A percentile compares a stretch with the other conserved stretches of the same genome.
These are phyloP conservation scores for Sipunculus nudus DNA, from an alignment of 2,888 invertebrate species.

Conservation along the genomic window DNA sequence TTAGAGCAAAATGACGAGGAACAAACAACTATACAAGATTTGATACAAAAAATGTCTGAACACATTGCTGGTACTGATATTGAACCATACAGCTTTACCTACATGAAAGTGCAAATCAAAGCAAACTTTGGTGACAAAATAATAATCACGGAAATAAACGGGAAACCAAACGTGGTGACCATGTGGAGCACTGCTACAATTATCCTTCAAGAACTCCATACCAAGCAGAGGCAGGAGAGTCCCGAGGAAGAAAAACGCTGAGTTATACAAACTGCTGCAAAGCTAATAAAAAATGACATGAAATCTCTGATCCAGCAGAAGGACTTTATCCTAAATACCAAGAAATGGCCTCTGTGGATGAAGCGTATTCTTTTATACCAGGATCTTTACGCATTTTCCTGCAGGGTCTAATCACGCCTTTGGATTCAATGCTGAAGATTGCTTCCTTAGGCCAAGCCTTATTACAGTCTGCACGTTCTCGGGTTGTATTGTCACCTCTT, in stretches of 20 bases:
- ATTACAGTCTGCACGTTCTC: constrained; percentile 38
- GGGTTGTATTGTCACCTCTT: constrained; percentile 36
- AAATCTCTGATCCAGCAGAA: constrained; percentile 20
- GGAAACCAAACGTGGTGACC: constrained; percentile 37
- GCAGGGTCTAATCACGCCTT: constrained; percentile 13
- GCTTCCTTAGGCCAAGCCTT: constrained; percentile 42
- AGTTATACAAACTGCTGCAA: constrained; percentile 40
- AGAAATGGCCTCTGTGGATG: constrained; percentile 19
- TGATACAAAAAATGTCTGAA: constrained; percentile 2
- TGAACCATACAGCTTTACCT: constrained; percentile 15
- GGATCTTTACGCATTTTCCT: constrained; percentile 25
- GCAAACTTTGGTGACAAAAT: constrained; percentile 38
- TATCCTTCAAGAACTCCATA: constrained; percentile 27
- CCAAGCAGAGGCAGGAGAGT: constrained; percentile 16
- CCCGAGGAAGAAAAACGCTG: constrained; percentile 23
- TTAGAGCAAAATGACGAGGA: constrained; percentile 17
- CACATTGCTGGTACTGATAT: not conserved
- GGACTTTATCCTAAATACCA: constrained; percentile 30
- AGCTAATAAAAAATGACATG: constrained; percentile 43
- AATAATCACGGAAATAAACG: constrained; percentile 32
- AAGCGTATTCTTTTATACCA: constrained; percentile 23
- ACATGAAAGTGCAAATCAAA: constrained; percentile 35
- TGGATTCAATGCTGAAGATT: constrained; percentile 19
- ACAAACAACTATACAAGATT: constrained; percentile 4
- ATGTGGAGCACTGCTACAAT: constrained; percentile 27